phyloP scores from a whole-genome alignment of 1,140 invertebrate genomes.

The Pantala flavescens region DNA sequence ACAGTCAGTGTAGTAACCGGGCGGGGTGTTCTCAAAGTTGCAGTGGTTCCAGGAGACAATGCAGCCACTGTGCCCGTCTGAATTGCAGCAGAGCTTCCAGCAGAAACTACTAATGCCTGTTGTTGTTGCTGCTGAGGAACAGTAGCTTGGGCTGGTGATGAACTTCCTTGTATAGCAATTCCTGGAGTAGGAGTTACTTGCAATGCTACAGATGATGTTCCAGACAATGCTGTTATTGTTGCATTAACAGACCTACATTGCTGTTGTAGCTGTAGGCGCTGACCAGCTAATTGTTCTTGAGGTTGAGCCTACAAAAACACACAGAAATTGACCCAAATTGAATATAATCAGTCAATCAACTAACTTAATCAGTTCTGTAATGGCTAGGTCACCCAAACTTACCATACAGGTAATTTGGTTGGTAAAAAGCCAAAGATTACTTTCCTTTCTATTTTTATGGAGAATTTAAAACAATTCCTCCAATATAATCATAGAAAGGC shows the following conservation, averaged over 20 bases:
- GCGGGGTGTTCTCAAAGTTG: constrained; percentile 11
- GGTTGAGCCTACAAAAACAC: neutral
- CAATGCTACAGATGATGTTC: constrained; percentile 26
- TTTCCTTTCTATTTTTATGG: neutral
- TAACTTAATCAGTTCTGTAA: neutral
- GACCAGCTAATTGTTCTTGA: constrained; percentile 25
- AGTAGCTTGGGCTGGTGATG: neutral
- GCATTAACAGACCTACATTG: constrained; percentile 29
- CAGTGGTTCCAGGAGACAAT: constrained; percentile 13
- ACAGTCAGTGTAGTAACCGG: constrained; percentile 15
- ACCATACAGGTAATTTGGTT: neutral
- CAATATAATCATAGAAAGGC: too few relatives aligned
- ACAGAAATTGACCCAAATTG: neutral
- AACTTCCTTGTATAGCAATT: constrained; percentile 21
- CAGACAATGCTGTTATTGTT: constrained; percentile 26
- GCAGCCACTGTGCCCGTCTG: constrained; percentile 18
- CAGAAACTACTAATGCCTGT: constrained; percentile 13
- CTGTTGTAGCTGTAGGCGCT: constrained; percentile 37
- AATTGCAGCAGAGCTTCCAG: neutral
- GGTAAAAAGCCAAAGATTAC: neutral
- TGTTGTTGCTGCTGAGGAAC: neutral
- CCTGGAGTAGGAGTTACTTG: constrained; percentile 28
- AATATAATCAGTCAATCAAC: too few relatives aligned
- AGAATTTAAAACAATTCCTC: too few relatives aligned
- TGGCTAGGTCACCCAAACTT: neutral